These are phyloP conservation scores for Heteropelma amictum DNA, from an alignment of 2,888 invertebrate genomes.

Conservation along the genomic window DNA sequence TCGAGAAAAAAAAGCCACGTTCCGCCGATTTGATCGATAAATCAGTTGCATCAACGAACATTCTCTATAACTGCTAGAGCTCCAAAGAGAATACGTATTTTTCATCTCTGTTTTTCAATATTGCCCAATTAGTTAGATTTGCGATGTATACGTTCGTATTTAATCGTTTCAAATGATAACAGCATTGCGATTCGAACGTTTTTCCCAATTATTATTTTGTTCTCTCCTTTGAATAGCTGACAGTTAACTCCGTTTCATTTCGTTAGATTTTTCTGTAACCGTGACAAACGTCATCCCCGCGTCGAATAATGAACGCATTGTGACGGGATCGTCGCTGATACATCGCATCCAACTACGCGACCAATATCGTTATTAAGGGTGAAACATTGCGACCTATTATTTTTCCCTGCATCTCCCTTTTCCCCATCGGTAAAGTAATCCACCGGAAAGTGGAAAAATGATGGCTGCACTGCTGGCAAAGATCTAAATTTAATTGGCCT, in stretches of 20 bases:
- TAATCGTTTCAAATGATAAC: neutral
- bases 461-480: no score
- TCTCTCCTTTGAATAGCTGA: neutral
- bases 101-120: slow-evolving; percentile 3
- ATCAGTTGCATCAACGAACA: slow-evolving; percentile 15
- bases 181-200: neutral
- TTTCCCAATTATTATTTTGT: neutral
- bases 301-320: no score
- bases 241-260: neutral
- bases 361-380: no score
- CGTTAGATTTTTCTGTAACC: neutral
- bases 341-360: no score
- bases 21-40: slow-evolving; percentile 23
- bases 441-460: no score
- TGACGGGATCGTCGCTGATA: no score
- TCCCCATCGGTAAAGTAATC: no score
- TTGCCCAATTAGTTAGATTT: neutral
- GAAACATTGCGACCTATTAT: no score
- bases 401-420: no score
- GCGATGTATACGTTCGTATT: neutral
- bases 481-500: no score
- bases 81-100: slow-evolving; percentile 8
- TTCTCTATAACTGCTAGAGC: slow-evolving; percentile 15
- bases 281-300: neutral
- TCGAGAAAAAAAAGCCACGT: neutral